Evolutionary conservation across 2,113 vertebrate species (phyloP), one percentile per base, ranked within the genome.

Genomic region (Stictonetta naevosa): DNA sequence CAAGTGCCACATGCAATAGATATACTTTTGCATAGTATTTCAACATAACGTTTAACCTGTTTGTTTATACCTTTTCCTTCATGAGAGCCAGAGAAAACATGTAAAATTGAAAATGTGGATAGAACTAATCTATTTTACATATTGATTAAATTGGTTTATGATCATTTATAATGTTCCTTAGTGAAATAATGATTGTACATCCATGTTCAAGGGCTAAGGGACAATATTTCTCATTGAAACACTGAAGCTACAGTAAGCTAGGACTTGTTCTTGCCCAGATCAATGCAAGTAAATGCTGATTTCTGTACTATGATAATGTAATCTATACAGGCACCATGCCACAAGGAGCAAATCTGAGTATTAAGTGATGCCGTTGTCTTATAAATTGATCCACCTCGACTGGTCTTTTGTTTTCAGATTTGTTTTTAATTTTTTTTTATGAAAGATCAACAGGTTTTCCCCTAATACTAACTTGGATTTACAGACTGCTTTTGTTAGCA

Each of bases 101-200:
- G 21, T 62, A 33, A 76, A 56, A 6, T 20, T 42, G 18, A 42
- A 84, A 73, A 86, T 5, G 3, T 42, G 6, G 29, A 5, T 21
- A 33, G 28, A 60, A 91, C 59, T 44, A 5, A 40, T 69, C 52
- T 86, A 8, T 14, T 77, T 90, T 42, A 44, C 10, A 21, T 21
- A 42, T 6, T 15, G 18, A 44, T 75, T 62, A 64, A 80, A 55
- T 82, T 14, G 50, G 14, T 91, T 87, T 67, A 36, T 62, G 28
- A 42, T 46, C 3, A 40, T 71, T 91, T 80, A 38, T 64, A 25
- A 21, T 7, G 8, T 50, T 10, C 18, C 21, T 81, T 29, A 38
- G 23, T 64, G 11, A 58, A 81, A 72, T 72, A 87, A 83, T n/a
- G 21, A 53, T 46, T 0, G 0, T 53, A 5, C 29, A 22, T 50